phyloP scores from a whole-genome alignment of 2,113 vertebrate species.

The Dipodomys stephensi region DNA sequence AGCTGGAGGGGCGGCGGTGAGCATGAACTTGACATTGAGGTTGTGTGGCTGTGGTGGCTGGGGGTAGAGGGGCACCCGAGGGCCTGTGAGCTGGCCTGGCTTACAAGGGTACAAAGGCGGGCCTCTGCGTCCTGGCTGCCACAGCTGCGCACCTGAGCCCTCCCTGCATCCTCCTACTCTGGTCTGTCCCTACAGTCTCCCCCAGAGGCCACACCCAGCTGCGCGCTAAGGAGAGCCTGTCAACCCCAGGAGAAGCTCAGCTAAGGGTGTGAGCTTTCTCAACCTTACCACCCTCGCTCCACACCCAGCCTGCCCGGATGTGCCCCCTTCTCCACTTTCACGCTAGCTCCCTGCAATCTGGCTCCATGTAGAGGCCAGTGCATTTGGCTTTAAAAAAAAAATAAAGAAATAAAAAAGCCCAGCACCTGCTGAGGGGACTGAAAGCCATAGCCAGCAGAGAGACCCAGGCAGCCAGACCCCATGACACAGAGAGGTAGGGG shows the following conservation, averaged over 20 bases:
- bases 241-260: not conserved
- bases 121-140: no score
- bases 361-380: conserved; percentile 13
- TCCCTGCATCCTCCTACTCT: not conserved
- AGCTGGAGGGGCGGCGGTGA: not conserved
- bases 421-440: not conserved
- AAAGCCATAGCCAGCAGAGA: not conserved
- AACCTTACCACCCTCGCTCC: not conserved
- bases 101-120: fast-evolving
- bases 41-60: not conserved
- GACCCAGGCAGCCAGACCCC: not conserved
- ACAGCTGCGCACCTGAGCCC: no score
- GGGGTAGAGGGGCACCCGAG: not conserved
- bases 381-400: not conserved
- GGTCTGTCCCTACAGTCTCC: not conserved
- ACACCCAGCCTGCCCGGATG: not conserved
- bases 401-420: not conserved
- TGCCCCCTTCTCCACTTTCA: not conserved
- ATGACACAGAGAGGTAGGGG: not conserved
- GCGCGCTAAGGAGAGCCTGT: not conserved
- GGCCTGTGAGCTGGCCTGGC: not conserved
- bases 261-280: not conserved
- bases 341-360: not conserved
- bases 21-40: not conserved
- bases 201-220: not conserved